Percentiles rank a stretch among this genome's conserved stretches.
Evolutionary conservation across 1,140 invertebrate genomes (phyloP).

Genomic region (Pseudoatta argentina): DNA sequence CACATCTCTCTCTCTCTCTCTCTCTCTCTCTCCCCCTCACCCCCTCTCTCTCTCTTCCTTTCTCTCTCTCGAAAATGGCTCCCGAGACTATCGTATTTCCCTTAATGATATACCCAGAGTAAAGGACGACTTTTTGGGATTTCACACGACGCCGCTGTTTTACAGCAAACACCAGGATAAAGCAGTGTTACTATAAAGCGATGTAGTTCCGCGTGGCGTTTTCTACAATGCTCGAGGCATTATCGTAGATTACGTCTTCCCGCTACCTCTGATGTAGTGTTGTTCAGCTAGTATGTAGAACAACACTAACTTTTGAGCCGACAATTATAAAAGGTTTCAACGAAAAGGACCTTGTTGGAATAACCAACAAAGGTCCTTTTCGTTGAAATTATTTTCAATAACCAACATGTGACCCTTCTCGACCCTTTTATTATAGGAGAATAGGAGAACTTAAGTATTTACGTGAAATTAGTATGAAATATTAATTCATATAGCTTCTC

Average conservation of each 20-base stretch:
- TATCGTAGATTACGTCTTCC: conserved; percentile 30
- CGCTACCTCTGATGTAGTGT: background rate
- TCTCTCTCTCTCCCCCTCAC: background rate
- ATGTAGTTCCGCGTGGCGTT: background rate
- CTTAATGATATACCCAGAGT: conserved; percentile 4
- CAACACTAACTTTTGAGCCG: background rate
- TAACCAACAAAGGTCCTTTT: too few species aligned
- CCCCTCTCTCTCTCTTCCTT: background rate
- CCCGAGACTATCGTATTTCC: background rate
- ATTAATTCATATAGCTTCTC: background rate
- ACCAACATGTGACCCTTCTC: background rate
- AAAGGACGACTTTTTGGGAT: conserved; percentile 35
- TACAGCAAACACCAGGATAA: conserved; percentile 27
- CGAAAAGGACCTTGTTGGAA: background rate
- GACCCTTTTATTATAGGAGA: background rate
- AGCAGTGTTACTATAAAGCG: conserved; percentile 22
- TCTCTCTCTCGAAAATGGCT: conserved; percentile 12
- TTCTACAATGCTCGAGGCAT: conserved; percentile 11
- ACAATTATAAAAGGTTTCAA: conserved; percentile 23
- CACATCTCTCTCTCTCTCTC: background rate
- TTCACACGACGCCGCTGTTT: conserved; percentile 20
- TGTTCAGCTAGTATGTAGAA: conserved; percentile 28
- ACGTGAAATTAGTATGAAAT: conserved; percentile 22
- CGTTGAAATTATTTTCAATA: background rate
- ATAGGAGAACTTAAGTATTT: background rate